Base-by-base conservation (phyloP, 2,888 invertebrate species). In the Mylabris sibirica region DNA sequence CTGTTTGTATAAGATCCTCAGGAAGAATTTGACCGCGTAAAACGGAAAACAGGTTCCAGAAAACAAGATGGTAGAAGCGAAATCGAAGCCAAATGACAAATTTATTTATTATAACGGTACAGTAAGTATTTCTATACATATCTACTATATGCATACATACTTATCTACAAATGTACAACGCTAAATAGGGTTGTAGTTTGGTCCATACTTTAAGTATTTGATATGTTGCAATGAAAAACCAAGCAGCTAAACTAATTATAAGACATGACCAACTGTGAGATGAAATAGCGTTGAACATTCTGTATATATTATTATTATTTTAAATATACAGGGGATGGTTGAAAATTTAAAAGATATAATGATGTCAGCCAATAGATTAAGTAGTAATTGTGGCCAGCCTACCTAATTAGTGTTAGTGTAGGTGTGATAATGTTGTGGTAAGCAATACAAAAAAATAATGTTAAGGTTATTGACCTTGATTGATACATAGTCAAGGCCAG, bases 391-490 rank as follows among this genome's bases (percentile, higher is more conserved):
- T 41, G 62, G 41, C 57, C n/a, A n/a, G n/a, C n/a, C n/a, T n/a
- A n/a, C n/a, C 14, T 11, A 38, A 65, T 70, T 65, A 65, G 59
- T 63, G 35, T 65, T 26, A 66, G 65, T 71, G 77, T 77, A 76
- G 77, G 77, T 71, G 77, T 76, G 59, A 65, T 53, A 65, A 70
- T 68, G 74, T 75, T 72, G 70, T 73, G 74, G 73, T 75, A 71
- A 68, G 61, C 72, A 77, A 75, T 72, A 73, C 74, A 76, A 77
- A n/a, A n/a, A n/a, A 77, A 74, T 76, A 76, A 75, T 69, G 73
- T 75, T 66, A 76, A 80, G 82, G 80, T 83, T 81, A 79, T 78
- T 82, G 82, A 82, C 82, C 80, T 77, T 74, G 65, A 72, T 75
- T 72, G 75, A 74, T 68, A 68, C 68, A 71, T 79, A 79, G 79